Evolutionary conservation across 2,797 vertebrate species (phyloP).

Genomic region (Chelonia mydas): DNA sequence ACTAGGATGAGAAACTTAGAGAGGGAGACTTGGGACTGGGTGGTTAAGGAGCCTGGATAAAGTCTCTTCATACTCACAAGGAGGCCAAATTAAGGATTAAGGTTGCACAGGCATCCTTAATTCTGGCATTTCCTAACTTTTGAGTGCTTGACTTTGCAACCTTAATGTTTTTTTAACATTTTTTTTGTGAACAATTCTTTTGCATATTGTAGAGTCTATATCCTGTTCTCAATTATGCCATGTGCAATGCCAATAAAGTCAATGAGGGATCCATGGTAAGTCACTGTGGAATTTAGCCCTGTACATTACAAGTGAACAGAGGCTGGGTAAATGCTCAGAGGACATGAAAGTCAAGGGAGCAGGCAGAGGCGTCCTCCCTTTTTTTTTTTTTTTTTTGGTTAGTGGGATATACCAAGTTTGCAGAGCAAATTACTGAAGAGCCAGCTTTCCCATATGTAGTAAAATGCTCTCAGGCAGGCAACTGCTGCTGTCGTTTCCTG

Average conservation of each 20-base stretch:
- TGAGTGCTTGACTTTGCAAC: no score
- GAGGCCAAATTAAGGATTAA: no score
- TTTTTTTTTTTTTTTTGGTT: no score
- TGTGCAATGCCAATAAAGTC: not conserved
- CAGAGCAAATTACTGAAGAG: not conserved
- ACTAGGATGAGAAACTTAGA: no score
- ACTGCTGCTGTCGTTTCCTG: not conserved
- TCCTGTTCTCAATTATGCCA: not conserved
- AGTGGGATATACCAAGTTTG: not conserved
- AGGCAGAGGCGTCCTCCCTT: not conserved
- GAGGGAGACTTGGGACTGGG: no score
- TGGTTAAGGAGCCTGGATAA: no score
- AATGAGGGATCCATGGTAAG: not conserved
- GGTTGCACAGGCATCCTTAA: no score
- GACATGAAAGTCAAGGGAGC: not conserved
- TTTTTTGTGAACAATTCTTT: no score
- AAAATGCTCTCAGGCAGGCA: slow-evolving; percentile 30
- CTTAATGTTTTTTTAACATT: no score
- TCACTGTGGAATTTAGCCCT: not conserved
- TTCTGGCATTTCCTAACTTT: no score
- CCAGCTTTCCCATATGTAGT: not conserved
- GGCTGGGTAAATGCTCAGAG: not conserved
- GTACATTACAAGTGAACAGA: not conserved
- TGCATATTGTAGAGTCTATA: not conserved
- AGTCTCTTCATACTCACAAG: no score